Percentiles rank a stretch among this genome's conserved stretches.
phyloP scores from a whole-genome alignment of 1,140 invertebrate species.

The Drosophila santomea region DNA sequence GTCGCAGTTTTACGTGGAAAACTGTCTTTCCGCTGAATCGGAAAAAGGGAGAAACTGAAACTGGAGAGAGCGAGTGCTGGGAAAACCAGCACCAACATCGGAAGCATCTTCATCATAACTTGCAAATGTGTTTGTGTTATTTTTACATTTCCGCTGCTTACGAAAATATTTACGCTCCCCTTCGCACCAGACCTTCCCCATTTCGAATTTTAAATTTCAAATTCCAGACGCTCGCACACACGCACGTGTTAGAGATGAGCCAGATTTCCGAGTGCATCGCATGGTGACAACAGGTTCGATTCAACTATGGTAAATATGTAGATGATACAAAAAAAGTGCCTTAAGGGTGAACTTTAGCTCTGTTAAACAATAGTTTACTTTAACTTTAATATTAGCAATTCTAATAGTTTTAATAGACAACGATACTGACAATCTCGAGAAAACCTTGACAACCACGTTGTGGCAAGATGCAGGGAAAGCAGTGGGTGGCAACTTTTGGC shows the following conservation, averaged over 20 bases:
- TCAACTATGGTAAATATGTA: constrained; percentile 1
- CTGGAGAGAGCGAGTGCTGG: constrained; percentile 18
- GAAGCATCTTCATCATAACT: constrained; percentile 50
- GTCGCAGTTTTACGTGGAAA: constrained; percentile 73
- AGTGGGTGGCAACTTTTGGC: constrained; percentile 20
- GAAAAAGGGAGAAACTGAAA: constrained; percentile 14
- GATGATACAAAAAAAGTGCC: not conserved
- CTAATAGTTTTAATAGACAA: no score
- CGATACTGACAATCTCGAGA: no score
- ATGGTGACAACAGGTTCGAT: constrained; percentile 19
- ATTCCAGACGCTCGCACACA: constrained; percentile 61
- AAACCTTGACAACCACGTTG: not conserved
- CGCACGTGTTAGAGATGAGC: constrained; percentile 25
- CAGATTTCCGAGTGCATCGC: constrained; percentile 34
- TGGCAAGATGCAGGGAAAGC: constrained; percentile 2
- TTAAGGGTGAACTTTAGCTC: no score
- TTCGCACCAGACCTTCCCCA: constrained; percentile 26
- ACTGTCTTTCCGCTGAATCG: constrained; percentile 58
- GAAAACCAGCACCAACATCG: constrained; percentile 52
- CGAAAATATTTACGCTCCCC: constrained; percentile 69
- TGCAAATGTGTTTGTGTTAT: constrained; percentile 77
- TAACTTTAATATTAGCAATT: no score
- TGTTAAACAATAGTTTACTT: no score
- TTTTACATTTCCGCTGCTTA: constrained; percentile 82
- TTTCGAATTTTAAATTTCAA: constrained; percentile 56